Percentiles rank a stretch among this genome's conserved stretches.
phyloP scores from a whole-genome alignment of 2,797 vertebrate genomes.

The Prunella strophiata region DNA sequence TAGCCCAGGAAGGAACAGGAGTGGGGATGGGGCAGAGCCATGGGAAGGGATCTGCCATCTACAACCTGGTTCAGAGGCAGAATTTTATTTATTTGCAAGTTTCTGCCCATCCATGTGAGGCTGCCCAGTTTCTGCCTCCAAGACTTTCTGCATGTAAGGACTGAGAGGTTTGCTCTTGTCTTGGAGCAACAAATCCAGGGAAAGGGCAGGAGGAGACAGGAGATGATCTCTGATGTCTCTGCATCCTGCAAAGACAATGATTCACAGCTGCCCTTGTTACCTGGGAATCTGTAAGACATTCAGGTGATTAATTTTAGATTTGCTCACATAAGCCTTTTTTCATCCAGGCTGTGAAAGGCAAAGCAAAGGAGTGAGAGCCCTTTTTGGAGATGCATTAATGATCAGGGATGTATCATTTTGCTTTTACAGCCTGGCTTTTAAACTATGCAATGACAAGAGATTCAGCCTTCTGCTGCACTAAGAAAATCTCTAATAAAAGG shows the following conservation, averaged over 20 bases:
- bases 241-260: background rate
- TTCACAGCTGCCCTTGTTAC: background rate
- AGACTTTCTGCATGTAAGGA: rapidly evolving
- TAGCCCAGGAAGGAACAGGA: background rate
- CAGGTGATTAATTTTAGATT: slow-evolving; percentile 22
- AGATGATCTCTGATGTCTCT: background rate
- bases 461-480: background rate
- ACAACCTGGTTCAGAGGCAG: background rate
- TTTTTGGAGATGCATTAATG: slow-evolving; percentile 23
- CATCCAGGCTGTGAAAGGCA: background rate
- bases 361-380: background rate
- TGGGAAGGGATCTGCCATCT: background rate
- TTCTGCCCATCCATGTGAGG: background rate
- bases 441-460: background rate
- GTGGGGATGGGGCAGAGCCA: background rate
- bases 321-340: slow-evolving; percentile 10
- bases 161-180: background rate
- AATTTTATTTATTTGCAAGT: background rate
- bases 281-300: background rate
- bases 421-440: slow-evolving; percentile 27
- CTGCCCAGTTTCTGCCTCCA: background rate
- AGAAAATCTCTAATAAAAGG: background rate
- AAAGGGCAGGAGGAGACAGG: background rate
- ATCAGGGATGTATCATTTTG: background rate
- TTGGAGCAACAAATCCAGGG: background rate